Evolutionary conservation across 2,797 vertebrate genomes (phyloP), one percentile per base, ranked within the genome.

Genomic region (Naso thynnoides): DNA sequence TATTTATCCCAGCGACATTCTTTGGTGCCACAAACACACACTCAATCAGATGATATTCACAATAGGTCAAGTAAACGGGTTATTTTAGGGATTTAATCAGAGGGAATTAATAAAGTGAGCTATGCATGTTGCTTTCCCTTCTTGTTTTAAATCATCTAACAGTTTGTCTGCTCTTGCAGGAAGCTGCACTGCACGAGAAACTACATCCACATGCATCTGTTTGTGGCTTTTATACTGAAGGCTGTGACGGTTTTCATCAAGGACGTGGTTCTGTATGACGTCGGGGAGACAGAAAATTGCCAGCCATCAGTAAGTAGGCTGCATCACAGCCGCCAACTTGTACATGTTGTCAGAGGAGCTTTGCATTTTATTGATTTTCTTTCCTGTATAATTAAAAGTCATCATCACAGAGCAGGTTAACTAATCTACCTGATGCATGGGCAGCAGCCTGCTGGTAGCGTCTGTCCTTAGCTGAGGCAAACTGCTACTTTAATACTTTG

Each of bases 141-240:
- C 19, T 31, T n/a, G 45, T 55, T 50, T 59, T n/a, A 15, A 41
- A 45, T 60, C n/a, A 38, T 56, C 11, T 39, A 2, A 50, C 59
- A 0, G 44, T 18, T 44, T 50, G 3, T 78, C 36, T 57, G 47
- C n/a, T 83, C 55, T 70, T 49, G 15, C 92, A 99, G 98, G 89
- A 99, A 99, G 88, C 93, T 99, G 13, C 97, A 96, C 89, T 99
- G 98, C 77, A 99, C 97, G 0, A 92, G 98, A 56, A 99, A 99
- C 91, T 98, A 96, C 87, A 98, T 99, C 90, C 98, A 99, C 84
- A 96, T 96, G 93, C 95, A 99, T 57, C 95, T 99, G 63, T 99
- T 99, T 91, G 91, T 96, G 86, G 97, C 98, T 38, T 98, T 99
- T 87, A 97, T 98, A 60, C 95, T 99, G 92, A 96, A 97, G 85